Conservation (phyloP, 2,113 vertebrate species). For the Tamias sibiricus region DNA sequence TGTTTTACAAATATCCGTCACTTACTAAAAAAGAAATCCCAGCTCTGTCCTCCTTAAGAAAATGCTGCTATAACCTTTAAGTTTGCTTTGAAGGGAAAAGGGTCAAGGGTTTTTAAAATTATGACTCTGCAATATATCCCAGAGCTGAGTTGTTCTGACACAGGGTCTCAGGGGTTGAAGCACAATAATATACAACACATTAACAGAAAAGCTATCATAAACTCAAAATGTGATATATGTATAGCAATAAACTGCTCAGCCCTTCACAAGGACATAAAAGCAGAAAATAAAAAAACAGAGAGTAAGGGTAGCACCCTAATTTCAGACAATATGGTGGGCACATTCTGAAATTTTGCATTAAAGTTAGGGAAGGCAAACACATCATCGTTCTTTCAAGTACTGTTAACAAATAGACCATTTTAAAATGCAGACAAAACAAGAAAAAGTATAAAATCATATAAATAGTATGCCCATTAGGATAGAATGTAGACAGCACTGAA, state of each 20-base stretch:
- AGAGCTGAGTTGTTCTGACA: conserved; percentile 13
- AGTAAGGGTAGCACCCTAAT: neutral
- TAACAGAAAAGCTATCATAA: conserved; percentile 48
- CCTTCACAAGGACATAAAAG: conserved; percentile 24
- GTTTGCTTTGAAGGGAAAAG: conserved; percentile 50
- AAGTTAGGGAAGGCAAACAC: neutral
- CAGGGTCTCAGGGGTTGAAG: neutral
- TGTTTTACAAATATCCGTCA: conserved; percentile 16
- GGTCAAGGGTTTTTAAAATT: conserved; percentile 33
- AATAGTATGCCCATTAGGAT: neutral
- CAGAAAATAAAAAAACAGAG: neutral
- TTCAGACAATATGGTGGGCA: neutral
- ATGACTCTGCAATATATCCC: neutral
- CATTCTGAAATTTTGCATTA: neutral
- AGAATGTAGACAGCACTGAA: neutral
- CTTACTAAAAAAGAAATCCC: conserved; percentile 48
- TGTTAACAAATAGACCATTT: neutral
- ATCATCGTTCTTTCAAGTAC: neutral
- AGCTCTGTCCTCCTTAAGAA: conserved; percentile 23
- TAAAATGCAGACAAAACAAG: neutral
- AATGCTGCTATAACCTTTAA: neutral
- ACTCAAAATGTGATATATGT: conserved; percentile 44
- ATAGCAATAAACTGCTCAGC: conserved; percentile 21
- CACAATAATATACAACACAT: conserved; percentile 34
- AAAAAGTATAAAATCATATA: neutral